Evolutionary conservation across 2,888 invertebrate species (phyloP), one percentile per base, ranked within the genome.

Genomic region (Onthophagus sagittarius): DNA sequence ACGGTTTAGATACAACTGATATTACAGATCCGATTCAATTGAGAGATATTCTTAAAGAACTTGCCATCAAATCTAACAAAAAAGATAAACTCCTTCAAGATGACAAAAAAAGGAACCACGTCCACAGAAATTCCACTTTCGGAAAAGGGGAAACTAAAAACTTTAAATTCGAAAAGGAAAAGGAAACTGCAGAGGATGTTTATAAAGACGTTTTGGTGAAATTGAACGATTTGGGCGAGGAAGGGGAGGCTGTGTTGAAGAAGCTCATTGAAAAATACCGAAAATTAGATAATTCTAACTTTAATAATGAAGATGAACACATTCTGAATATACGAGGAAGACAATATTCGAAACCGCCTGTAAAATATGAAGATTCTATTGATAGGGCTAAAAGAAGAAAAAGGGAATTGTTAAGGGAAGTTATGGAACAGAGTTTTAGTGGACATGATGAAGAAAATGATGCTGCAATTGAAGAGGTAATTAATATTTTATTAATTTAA

Each of bases 381-480:
- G 81, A 84, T 76, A 83, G 81, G 72, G 76, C 78, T 14, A 81
- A 78, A 53, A 79, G 86, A 73, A 80, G 82, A 14, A 88, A 87
- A 77, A 83, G 89, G 71, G 88, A 90, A 31, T 80, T 89, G 69
- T 83, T 89, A 79, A 80, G 89, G 0, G 86, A 87, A 14, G 86
- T 87, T 0, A 86, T 89, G 0, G 82, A 89, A 11, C 84, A 84
- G 11, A 83, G 87, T 62, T 82, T 91, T 1, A 89, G 88, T 71
- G 86, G 88, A 77, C 88, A 91, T 64, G 90, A 91, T 72, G 89
- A 88, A 72, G 88, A 88, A 0, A 87, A 88, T 31, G 88, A 92
- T 78, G 86, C 86, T 53, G 91, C 89, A 0, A 85, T 89, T 31
- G 92, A 92, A 85, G 90, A 91, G 86, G 92, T 91, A 79, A 77